Evolutionary conservation across 2,113 vertebrate genomes (phyloP).

Genomic region (Anthoscopus minutus): DNA sequence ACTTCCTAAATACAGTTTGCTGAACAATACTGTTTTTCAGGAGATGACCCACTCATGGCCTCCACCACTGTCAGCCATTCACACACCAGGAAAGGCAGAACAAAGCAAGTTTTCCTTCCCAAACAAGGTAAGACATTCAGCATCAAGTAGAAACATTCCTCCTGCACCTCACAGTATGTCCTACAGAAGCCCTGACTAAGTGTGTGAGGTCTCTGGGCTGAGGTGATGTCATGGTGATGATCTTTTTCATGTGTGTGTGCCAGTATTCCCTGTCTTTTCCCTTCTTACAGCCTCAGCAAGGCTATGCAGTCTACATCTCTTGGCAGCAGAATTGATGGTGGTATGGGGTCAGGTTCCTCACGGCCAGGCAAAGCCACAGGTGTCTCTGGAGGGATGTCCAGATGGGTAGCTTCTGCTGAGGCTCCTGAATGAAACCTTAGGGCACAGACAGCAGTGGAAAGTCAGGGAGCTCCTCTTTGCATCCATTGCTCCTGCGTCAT

Average conservation of each 20-base stretch:
- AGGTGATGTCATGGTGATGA: background rate
- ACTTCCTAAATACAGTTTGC: constrained; percentile 4
- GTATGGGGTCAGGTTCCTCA: background rate
- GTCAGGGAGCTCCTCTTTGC: background rate
- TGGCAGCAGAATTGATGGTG: background rate
- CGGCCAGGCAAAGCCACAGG: background rate
- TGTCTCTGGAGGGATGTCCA: background rate
- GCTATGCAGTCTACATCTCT: background rate
- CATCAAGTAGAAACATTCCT: background rate
- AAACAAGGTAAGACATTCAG: constrained; percentile 75
- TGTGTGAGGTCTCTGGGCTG: background rate
- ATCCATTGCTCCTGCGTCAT: background rate
- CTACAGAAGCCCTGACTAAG: background rate
- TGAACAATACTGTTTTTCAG: constrained; percentile 58
- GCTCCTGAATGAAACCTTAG: background rate
- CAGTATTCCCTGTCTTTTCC: background rate
- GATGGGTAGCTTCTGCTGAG: background rate
- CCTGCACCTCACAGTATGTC: background rate
- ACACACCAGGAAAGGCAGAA: constrained; percentile 81
- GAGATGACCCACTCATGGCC: constrained; percentile 95
- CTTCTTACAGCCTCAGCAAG: background rate
- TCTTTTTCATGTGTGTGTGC: background rate
- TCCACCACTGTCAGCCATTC: constrained; percentile 77
- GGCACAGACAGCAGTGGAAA: background rate
- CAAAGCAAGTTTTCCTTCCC: constrained; percentile 81